Evolutionary conservation across 2,797 vertebrate species (phyloP).

Genomic region (Pseudomugil tenellus): DNA sequence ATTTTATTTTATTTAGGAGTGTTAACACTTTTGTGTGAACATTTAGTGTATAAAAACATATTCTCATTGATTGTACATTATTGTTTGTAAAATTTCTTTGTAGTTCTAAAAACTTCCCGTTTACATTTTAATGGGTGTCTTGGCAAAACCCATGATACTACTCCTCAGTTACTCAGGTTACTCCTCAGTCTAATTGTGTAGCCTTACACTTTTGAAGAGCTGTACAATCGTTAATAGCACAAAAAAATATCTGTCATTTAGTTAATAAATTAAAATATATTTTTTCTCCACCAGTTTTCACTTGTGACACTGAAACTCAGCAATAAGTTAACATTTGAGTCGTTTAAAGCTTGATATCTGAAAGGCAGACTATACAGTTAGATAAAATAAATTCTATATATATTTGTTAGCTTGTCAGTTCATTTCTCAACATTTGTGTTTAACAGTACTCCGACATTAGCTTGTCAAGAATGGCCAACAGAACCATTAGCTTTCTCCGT

Average conservation of each 20-base stretch:
- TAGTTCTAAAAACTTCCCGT: not conserved
- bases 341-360: not conserved
- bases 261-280: not conserved
- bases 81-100: not conserved
- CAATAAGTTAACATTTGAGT: not conserved
- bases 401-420: not conserved
- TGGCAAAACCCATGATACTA: not conserved
- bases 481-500: not conserved
- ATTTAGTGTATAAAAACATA: not conserved
- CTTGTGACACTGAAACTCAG: not conserved
- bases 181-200: not conserved
- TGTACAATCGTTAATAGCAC: not conserved
- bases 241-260: not conserved
- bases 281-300: not conserved
- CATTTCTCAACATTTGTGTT: not conserved
- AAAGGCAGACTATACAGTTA: not conserved
- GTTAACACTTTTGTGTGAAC: not conserved
- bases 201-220: not conserved
- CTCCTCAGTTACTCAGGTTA: not conserved
- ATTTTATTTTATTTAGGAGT: not conserved
- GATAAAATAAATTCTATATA: not conserved
- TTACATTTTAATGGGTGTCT: not conserved
- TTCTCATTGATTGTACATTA: not conserved
- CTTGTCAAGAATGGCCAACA: not conserved
- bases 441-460: not conserved